Evolutionary conservation across 2,888 invertebrate genomes (phyloP).

Genomic region (Pyrochroa serraticornis): DNA sequence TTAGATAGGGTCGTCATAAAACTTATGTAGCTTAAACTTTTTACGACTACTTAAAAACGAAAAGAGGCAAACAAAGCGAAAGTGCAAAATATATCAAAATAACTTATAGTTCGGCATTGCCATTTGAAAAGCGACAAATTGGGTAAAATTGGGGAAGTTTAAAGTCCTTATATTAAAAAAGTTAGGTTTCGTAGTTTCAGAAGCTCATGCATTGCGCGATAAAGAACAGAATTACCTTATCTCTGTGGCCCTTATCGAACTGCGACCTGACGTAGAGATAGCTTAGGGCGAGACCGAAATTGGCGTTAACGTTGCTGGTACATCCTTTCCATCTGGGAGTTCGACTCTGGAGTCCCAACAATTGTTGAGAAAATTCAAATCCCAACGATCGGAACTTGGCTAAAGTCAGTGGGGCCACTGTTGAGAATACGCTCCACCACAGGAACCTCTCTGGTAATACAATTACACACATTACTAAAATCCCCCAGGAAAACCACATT

Average conservation of each 20-base stretch:
- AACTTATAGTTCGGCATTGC: no score
- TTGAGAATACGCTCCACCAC: conserved; percentile 74
- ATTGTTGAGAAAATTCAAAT: conserved; percentile 69
- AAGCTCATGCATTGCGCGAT: no score
- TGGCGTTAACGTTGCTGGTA: conserved; percentile 67
- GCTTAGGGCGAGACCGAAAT: conserved; percentile 71
- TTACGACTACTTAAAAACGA: no score
- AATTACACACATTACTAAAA: conserved; percentile 29
- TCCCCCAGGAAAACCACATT: conserved; percentile 27
- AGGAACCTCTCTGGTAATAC: conserved; percentile 68
- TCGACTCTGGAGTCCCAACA: conserved; percentile 68
- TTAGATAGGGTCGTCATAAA: no score
- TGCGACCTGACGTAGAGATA: conserved; percentile 68
- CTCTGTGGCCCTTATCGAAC: conserved; percentile 64
- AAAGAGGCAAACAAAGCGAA: no score
- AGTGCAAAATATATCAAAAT: no score
- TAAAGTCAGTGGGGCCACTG: conserved; percentile 67
- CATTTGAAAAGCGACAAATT: no score
- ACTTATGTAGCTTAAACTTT: no score
- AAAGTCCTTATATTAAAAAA: no score
- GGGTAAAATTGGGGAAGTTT: no score
- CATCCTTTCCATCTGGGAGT: conserved; percentile 71
- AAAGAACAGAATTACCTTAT: conserved; percentile 59
- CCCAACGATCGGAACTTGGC: conserved; percentile 65
- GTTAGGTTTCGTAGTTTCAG: no score